Evolutionary conservation across 30 jellyfish, hydroid and myxozoan genomes (phyloP), one percentile per base, ranked within the genome.

Genomic region (Hydractinia echinata): DNA sequence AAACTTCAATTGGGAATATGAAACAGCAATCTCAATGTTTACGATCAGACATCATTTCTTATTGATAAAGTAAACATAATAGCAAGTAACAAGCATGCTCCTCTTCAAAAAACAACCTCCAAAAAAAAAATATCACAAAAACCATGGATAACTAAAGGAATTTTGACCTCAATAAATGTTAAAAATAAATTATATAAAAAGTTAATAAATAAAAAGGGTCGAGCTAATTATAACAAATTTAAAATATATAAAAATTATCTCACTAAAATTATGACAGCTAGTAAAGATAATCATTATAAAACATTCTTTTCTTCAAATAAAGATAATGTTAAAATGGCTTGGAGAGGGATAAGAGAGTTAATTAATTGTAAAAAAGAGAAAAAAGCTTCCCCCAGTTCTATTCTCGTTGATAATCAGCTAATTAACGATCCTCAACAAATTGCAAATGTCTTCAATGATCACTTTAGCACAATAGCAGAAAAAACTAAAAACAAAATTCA

Each of bases 291-390:
- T 49, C 74, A 83, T 48, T 58, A 11, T 66, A 54, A 82, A 61
- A 54, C 55, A 54, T 73, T 60, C 54, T 83, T 73, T 74, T 82
- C 54, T 67, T 58, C 79, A 67, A 53, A 81, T 69, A 81, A 54
- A 69, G n/a, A 54, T 13, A 72, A 82, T 68, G 61, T 84, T 67
- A 84, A 76, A 77, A 39, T 76, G 51, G 88, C 76, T 13, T 84
- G 93, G 93, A 84, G 76, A 84, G 93, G 83, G 13, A 84, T 84
- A 7, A 72, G 74, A 21, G 77, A 74, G 19, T 49, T 83, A 73
- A 73, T 61, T 48, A 83, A 82, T 74, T 49, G 54, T 44, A 76
- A 62, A 77, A n/a, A n/a, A n/a, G 79, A 66, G 1, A 84, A 78
- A 72, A 44, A 51, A 51, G 94, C 76, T 4, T 19, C 81, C 56